These are phyloP conservation scores for Tangara arthus DNA, from an alignment of 2,797 vertebrate species.

Conservation along the genomic window DNA sequence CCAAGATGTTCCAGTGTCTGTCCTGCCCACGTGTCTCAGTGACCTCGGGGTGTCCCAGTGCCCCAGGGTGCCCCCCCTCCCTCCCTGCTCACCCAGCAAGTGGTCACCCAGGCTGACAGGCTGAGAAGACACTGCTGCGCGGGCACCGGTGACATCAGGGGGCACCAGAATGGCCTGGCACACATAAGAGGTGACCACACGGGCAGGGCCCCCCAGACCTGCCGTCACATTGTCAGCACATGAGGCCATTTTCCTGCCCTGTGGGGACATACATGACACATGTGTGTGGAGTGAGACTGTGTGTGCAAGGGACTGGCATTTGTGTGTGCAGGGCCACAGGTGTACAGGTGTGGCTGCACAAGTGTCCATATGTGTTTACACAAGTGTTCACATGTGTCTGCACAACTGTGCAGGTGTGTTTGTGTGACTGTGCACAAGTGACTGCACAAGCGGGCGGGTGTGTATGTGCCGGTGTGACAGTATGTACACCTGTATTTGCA, in stretches of 20 bases:
- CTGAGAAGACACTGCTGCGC: conserved; percentile 83
- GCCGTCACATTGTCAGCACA: conserved; percentile 88
- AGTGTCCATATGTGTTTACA: neutral
- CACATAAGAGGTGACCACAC: conserved; percentile 81
- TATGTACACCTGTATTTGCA: neutral
- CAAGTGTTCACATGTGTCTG: neutral
- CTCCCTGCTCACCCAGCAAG: neutral
- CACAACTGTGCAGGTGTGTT: neutral
- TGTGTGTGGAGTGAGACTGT: neutral
- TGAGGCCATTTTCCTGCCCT: conserved; percentile 80
- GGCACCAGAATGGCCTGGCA: conserved; percentile 90
- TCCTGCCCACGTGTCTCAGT: neutral
- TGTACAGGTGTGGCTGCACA: neutral
- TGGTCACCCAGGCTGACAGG: conserved; percentile 86
- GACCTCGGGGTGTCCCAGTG: neutral
- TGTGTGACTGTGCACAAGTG: neutral
- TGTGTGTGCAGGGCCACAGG: neutral
- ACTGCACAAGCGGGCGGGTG: neutral
- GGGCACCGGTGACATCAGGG: conserved; percentile 83
- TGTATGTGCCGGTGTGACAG: neutral
- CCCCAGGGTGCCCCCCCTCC: neutral
- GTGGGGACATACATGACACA: neutral
- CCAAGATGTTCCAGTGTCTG: neutral
- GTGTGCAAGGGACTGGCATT: neutral
- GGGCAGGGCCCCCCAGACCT: conserved; percentile 49